phyloP scores from a whole-genome alignment of 2,113 vertebrate genomes.

The Erinaceus europaeus region DNA sequence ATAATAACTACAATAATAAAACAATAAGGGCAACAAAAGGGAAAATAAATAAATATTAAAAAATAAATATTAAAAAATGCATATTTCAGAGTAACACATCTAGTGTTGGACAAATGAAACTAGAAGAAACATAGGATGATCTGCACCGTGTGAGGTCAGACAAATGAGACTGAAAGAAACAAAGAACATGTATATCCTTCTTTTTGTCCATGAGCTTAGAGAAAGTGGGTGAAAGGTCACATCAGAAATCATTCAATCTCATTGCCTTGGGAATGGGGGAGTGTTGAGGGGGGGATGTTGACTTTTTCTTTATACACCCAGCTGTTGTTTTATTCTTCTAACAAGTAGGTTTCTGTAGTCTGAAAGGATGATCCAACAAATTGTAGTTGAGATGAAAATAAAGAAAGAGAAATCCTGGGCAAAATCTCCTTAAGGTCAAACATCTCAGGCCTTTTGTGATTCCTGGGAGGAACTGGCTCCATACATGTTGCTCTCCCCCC shows the following conservation, averaged over 20 bases:
- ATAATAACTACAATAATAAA: no score
- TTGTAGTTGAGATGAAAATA: slow-evolving; percentile 40
- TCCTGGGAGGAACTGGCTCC: background rate
- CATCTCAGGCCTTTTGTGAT: slow-evolving; percentile 48
- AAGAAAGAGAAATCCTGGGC: slow-evolving; percentile 13
- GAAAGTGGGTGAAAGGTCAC: background rate
- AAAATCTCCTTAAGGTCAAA: slow-evolving; percentile 50
- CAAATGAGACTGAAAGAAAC: no score
- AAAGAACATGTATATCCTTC: background rate
- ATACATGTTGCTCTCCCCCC: no score
- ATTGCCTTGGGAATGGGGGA: slow-evolving; percentile 21
- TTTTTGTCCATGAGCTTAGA: background rate
- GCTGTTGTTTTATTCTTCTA: slow-evolving; percentile 34
- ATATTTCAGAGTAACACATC: background rate
- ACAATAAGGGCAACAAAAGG: no score
- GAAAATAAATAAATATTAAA: no score
- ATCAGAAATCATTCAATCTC: background rate
- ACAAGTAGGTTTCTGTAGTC: slow-evolving; percentile 46
- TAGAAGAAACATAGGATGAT: no score
- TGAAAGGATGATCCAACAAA: slow-evolving; percentile 50
- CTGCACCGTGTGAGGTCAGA: no score
- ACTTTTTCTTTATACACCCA: background rate
- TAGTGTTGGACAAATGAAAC: background rate
- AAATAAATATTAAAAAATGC: no score
- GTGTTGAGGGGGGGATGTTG: background rate